Evolutionary conservation across 2,113 vertebrate species (phyloP).

Genomic region (Cyanistes caeruleus): DNA sequence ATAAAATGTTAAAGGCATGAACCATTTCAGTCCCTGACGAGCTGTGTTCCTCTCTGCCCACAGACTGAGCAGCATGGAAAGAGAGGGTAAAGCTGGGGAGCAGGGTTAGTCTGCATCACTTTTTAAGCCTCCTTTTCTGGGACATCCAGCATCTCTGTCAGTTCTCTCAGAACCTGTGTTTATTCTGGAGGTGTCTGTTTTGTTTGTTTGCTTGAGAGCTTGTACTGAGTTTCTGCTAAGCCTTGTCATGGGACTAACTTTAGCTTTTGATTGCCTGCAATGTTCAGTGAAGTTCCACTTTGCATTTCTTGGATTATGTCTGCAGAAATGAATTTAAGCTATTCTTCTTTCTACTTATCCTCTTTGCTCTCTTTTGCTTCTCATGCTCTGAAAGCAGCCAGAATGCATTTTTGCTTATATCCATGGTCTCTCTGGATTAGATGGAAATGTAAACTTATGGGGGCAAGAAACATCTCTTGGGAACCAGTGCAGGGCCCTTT

Average conservation of each 20-base stretch:
- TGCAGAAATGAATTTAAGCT: conserved; percentile 13
- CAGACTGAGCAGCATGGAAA: accelerated
- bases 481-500: neutral
- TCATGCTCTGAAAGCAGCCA: neutral
- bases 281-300: neutral
- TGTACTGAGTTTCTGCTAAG: conserved; percentile 2
- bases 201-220: conserved; percentile 6
- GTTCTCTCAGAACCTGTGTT: neutral
- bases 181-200: neutral
- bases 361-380: neutral
- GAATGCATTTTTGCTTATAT: neutral
- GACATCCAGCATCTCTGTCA: neutral
- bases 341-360: neutral
- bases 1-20: neutral
- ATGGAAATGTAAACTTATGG: neutral
- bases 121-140: neutral
- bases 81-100: neutral
- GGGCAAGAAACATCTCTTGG: neutral
- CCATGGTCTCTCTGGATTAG: neutral
- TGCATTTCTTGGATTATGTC: neutral
- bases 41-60: neutral
- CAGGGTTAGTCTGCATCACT: neutral
- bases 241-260: conserved; percentile 1
- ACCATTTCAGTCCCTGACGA: neutral
- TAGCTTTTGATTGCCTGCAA: neutral